Evolutionary conservation across 2,888 invertebrate species (phyloP), one percentile per base, ranked within the genome.

Genomic region (Macrosoma leucophasiata): DNA sequence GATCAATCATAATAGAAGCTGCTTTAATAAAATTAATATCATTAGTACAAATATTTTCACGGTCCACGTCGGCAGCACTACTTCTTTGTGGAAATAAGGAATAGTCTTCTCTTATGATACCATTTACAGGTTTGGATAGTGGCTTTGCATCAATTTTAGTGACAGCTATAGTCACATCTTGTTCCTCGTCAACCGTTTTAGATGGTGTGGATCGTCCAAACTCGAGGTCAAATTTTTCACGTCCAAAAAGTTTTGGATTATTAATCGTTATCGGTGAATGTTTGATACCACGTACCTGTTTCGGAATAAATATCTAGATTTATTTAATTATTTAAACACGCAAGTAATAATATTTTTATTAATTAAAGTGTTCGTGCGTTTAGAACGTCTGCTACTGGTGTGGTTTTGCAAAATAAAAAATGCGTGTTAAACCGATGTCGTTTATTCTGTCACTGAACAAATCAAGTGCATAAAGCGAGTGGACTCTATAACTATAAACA

Each of bases 31-130:
- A 61, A 50, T 82, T 81, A 4, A 78, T 57, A 41, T 81, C 78
- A 39, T 81, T 82, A 2, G 79, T 77, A 39, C 79, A 81, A 29
- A 58, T 46, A 10, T 41, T 48, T 46, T 72, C 65, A 20, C 76
- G 62, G 9, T 53, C 46, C 19, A 58, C 33, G 3, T 27, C 26
- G 4, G 29, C 40, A 4, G 62, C 34, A 9, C 40, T 38, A n/a
- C 41, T 22, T 35, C 40, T 50, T 9, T 67, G 65, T 22, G 82
- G 78, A 41, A 55, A 72, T 20, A 82, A 43, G 2, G 76, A 58
- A 47, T 59, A 81, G 17, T 82, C 81, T 35, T 68, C 76, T 39
- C 52, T 55, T 2, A 73, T 33, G 21, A 67, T 52, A 9, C 50
- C 52, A 41, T 71, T 78, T 1, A 53, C 33, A 10, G 59, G 54